Evolutionary conservation across 2,888 invertebrate species (phyloP).

Genomic region (Holacanthella duospinosa): DNA sequence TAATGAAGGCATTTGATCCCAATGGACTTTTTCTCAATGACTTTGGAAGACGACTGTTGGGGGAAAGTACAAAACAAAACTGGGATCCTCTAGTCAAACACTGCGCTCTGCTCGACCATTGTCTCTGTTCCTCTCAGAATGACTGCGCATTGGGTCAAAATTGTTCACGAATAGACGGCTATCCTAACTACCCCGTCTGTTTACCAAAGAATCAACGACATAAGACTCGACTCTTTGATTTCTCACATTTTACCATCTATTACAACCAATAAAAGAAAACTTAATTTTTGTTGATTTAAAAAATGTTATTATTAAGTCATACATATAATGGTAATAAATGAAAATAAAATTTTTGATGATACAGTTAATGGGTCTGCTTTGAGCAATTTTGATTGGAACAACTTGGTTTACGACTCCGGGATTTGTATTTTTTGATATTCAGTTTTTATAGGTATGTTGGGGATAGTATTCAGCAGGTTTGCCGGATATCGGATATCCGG

Average conservation of each 20-base stretch:
- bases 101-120: constrained; percentile 18
- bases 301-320: background rate
- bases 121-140: background rate
- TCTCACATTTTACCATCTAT: background rate
- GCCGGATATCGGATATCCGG: no score
- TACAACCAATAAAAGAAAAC: background rate
- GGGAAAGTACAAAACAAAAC: background rate
- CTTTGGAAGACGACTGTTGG: constrained; percentile 10
- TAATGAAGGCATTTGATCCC: constrained; percentile 10
- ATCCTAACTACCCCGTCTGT: background rate
- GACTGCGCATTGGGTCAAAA: constrained; percentile 4
- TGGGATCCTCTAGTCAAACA: constrained; percentile 5
- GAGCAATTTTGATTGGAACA: no score
- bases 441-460: no score
- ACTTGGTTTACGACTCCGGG: no score
- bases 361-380: no score
- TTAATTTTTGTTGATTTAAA: background rate
- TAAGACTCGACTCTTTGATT: background rate
- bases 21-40: constrained; percentile 12
- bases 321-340: no score
- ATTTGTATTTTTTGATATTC: no score
- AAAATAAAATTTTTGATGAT: no score
- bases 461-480: no score
- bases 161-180: background rate
- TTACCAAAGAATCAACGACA: background rate